Base-by-base conservation (phyloP, 2,797 vertebrate genomes). In the Antrozous pallidus region DNA sequence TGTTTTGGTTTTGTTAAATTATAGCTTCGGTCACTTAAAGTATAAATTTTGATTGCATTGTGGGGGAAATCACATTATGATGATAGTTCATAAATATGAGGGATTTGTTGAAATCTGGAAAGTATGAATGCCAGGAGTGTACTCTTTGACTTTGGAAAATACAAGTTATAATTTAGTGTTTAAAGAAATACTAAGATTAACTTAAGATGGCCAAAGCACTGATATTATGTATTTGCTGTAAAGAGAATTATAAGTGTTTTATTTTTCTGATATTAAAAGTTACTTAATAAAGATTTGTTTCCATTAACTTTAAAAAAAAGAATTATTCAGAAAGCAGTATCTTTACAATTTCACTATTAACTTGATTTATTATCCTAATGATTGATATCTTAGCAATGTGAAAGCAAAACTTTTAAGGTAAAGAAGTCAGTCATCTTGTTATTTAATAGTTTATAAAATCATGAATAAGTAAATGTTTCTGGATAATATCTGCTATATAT, bases 201-300 rank as follows among this genome's bases (percentile, higher is more conserved):
- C 98, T 99, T 99, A 99, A 99, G 98, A 97, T 97, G 99, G 99
- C 99, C 99, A 99, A 99, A 99, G 99, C 99, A 99, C 99, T 99
- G 99, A 99, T 99, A 99, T 99, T 99, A 99, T 99, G 99, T 99
- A 99, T 99, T 99, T 99, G 99, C 99, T 99, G 99, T 99, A 99
- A 99, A 99, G 99, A 99, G 99, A 99, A 99, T 99, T 99, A 98
- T 99, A 99, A 99, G 99, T 99, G 99, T 99, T 99, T 99, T 99
- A 99, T 99, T 99, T 99, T 99, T 99, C 98, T 99, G 99, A 99
- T 99, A 99, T 99, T 99, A 99, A 99, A 98, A 99, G 98, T 99
- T 99, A 98, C 99, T 99, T 99, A 99, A 99, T 99, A 99, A 99
- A 99, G 98, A 99, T 98, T 98, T 97, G 98, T 99, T 99, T 99